Evolutionary conservation across 1,140 invertebrate genomes (phyloP), one percentile per base, ranked within the genome.

Genomic region (Meteorus sp.): DNA sequence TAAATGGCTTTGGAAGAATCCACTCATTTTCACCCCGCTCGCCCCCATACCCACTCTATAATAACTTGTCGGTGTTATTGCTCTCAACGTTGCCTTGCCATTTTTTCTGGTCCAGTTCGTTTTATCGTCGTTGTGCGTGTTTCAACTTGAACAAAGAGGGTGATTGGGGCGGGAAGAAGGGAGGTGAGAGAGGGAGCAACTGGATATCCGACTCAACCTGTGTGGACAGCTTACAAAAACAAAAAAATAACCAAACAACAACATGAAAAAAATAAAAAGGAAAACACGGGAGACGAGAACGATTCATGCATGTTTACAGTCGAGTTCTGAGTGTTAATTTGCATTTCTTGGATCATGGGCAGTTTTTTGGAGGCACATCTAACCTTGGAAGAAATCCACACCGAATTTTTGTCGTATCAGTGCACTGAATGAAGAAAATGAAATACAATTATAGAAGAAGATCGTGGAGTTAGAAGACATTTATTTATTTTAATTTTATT

Each of bases 271-370:
- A 23, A 29, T 25, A 9, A 48, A 48, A 27, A 48, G 5, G 19
- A 15, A 45, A 56, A 27, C 41, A 15, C 5, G 27, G 19, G 48
- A 37, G 37, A 31, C 50, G 44, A 23, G 44, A 11, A 45, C 19
- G 44, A 48, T 48, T 48, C 22, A n/a, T 27, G 15, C 19, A 25
- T 6, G 29, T 37, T 52, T 33, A 33, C 43, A 7, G 43, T 45
- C 20, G 17, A 5, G 35, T 13, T 39, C 8, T 7, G 11, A 33
- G 37, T 22, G 23, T 53, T 39, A 53, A 53, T 53, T 53, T 39
- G 51, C 51, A 53, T 53, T 53, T 22, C 51, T 19, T 22, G 35
- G 41, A 53, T 52, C 20, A 8, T 22, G 19, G 37, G 11, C 37
- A 41, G 8, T 45, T 22, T 45, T 45, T 45, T 45, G 4, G 17